Conservation (phyloP, 2,888 invertebrate species). For the Thumatha senex region DNA sequence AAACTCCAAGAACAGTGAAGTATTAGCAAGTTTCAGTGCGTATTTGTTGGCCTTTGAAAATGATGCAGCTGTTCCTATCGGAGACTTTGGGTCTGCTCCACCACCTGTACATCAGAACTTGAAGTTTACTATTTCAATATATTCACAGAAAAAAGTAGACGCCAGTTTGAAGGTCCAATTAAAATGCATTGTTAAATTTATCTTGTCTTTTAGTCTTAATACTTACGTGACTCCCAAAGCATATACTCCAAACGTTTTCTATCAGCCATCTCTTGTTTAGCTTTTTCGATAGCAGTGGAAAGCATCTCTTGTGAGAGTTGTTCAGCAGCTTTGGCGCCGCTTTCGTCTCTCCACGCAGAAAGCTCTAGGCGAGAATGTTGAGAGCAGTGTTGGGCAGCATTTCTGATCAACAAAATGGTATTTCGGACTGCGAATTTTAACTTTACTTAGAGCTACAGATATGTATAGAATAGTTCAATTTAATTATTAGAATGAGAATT, state of each 20-base stretch:
- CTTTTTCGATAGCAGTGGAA: conserved; percentile 89
- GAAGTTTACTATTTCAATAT: neutral
- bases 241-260: conserved; percentile 92
- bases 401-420: conserved; percentile 64
- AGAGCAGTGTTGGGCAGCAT: conserved; percentile 88
- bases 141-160: neutral
- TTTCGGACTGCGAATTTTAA: neutral
- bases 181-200: too few relatives aligned
- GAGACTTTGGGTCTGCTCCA: conserved; percentile 93
- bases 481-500: too few relatives aligned
- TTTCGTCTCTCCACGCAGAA: conserved; percentile 87
- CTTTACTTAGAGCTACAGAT: too few relatives aligned
- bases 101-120: conserved; percentile 80
- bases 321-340: conserved; percentile 84
- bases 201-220: neutral
- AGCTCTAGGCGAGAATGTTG: conserved; percentile 88
- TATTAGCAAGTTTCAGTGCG: conserved; percentile 92
- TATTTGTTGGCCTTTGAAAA: conserved; percentile 95
- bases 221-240: conserved; percentile 89
- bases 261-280: conserved; percentile 89
- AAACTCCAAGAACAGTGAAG: conserved; percentile 92
- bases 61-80: conserved; percentile 93
- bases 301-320: conserved; percentile 88
- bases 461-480: too few relatives aligned
- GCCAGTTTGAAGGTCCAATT: too few relatives aligned